These are phyloP conservation scores for Heliconius charithonia DNA, from an alignment of 2,888 invertebrate genomes.

Conservation along the genomic window DNA sequence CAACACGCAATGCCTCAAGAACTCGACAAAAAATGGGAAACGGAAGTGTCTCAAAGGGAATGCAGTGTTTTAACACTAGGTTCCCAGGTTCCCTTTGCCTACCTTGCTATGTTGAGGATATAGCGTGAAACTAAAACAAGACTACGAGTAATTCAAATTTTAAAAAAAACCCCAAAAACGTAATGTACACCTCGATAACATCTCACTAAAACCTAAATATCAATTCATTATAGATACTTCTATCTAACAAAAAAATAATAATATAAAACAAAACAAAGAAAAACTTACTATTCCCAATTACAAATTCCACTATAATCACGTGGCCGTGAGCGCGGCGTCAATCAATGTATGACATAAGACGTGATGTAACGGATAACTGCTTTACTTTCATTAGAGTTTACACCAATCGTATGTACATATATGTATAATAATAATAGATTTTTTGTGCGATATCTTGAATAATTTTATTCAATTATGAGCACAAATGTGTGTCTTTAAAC, in stretches of 20 bases:
- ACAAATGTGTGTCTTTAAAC: not conserved
- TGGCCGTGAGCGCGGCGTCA: slow-evolving; percentile 25
- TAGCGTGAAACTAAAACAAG: too few species aligned
- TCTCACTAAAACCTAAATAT: not conserved
- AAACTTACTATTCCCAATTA: slow-evolving; percentile 27
- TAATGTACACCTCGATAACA: not conserved
- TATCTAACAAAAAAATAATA: too few species aligned
- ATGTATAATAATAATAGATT: not conserved
- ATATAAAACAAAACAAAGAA: not conserved
- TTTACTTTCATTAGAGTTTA: slow-evolving; percentile 19
- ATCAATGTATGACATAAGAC: slow-evolving; percentile 24
- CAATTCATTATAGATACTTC: too few species aligned
- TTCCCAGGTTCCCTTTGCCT: too few species aligned
- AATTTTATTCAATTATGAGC: not conserved
- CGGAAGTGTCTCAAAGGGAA: too few species aligned
- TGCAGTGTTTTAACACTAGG: too few species aligned
- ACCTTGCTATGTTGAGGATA: too few species aligned
- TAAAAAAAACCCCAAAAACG: too few species aligned
- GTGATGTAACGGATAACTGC: slow-evolving; percentile 13
- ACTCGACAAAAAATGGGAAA: too few species aligned
- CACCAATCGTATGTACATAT: not conserved
- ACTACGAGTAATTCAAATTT: not conserved
- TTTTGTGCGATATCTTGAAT: not conserved
- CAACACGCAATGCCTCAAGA: too few species aligned
- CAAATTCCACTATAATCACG: slow-evolving; percentile 22